These are phyloP conservation scores for Gymnocypris eckloni DNA, from an alignment of 2,797 vertebrate species.

Conservation along the genomic window DNA sequence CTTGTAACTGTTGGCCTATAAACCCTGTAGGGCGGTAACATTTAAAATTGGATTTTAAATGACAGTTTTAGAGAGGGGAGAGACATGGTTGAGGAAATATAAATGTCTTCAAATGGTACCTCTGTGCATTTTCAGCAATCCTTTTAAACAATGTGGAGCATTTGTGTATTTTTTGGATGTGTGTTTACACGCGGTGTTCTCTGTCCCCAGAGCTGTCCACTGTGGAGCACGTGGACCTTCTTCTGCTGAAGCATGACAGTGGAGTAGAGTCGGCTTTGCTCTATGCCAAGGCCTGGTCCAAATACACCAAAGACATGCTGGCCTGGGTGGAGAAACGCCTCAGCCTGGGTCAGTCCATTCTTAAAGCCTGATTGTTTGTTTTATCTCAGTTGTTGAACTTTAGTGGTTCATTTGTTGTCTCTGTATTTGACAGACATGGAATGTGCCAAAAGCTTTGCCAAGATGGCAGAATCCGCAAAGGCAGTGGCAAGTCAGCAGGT, in stretches of 20 bases:
- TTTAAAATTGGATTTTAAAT: constrained; percentile 30
- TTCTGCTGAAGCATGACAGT: constrained; percentile 82
- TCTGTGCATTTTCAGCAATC: not conserved
- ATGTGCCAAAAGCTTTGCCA: constrained; percentile 84
- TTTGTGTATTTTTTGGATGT: constrained; percentile 21
- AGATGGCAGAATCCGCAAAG: constrained; percentile 87
- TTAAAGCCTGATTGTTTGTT: not conserved
- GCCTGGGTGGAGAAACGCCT: constrained; percentile 84
- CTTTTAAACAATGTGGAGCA: not conserved
- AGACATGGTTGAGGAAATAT: not conserved
- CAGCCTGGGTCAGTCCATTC: constrained; percentile 80
- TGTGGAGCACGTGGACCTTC: constrained; percentile 80
- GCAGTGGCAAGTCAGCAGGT: constrained; percentile 82
- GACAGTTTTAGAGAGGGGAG: not conserved
- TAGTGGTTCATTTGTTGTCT: not conserved
- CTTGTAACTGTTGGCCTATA: constrained; percentile 27
- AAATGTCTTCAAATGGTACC: constrained; percentile 7
- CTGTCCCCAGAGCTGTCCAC: constrained; percentile 51
- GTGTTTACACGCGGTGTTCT: constrained; percentile 1
- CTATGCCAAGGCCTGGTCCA: constrained; percentile 89
- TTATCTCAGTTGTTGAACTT: not conserved
- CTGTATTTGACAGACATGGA: constrained; percentile 79
- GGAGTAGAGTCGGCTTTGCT: constrained; percentile 85
- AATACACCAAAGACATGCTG: constrained; percentile 87
- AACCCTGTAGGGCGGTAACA: constrained; percentile 6